These are phyloP conservation scores for Tapirus terrestris DNA, from an alignment of 2,113 vertebrate genomes.

Conservation along the genomic window DNA sequence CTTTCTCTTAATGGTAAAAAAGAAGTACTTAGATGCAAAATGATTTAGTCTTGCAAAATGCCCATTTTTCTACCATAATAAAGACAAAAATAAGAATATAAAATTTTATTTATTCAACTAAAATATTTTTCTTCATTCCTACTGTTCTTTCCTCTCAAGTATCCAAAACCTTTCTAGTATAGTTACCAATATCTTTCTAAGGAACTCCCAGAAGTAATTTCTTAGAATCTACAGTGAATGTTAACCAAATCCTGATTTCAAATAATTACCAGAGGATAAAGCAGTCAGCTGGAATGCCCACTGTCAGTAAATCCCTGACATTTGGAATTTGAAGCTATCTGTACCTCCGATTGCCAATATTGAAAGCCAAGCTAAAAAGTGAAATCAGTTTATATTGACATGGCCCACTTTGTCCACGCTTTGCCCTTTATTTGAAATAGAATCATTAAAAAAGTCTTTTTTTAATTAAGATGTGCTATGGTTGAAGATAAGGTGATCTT, in stretches of 20 bases:
- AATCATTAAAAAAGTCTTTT: not conserved
- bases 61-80: not conserved
- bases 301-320: not conserved
- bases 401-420: not conserved
- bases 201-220: not conserved
- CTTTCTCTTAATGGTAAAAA: not conserved
- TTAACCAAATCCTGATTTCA: conserved; percentile 21
- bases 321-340: conserved; percentile 47
- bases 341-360: not conserved
- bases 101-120: conserved; percentile 12
- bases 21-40: not conserved
- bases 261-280: conserved; percentile 30
- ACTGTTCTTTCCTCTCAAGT: conserved; percentile 11
- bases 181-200: conserved; percentile 38
- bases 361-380: not conserved
- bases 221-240: not conserved
- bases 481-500: not conserved
- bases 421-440: conserved; percentile 45
- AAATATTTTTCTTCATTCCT: not conserved
- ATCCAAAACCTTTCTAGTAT: not conserved
- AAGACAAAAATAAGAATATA: not conserved
- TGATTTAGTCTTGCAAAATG: not conserved
- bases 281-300: not conserved
- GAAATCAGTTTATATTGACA: not conserved
- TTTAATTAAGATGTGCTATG: not conserved